Evolutionary conservation across 2,797 vertebrate genomes (phyloP), one percentile per base, ranked within the genome.

Genomic region (Gymnodraco acuticeps): DNA sequence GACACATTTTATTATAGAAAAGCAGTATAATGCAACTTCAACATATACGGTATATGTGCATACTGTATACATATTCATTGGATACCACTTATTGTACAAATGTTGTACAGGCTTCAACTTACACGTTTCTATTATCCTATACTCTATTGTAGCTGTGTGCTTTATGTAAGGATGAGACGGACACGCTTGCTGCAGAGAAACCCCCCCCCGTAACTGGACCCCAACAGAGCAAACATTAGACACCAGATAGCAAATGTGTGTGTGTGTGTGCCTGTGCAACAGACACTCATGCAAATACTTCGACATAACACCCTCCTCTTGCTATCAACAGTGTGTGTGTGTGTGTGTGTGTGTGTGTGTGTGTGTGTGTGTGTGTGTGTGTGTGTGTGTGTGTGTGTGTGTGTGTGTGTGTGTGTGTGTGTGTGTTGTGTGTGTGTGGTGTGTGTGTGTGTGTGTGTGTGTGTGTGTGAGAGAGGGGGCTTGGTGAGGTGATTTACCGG

Each of bases 141-240:
- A 1, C 17, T 64, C 20, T 45, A 33, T 58, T 55, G 52, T 65
- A 60, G 14, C 58, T 53, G 55, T 42, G 46, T 38, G 56, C 42
- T 72, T 52, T 41, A 76, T 66, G 47, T 51, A 64, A 54, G 27
- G 42, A 71, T 9, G 11, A 76, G 65, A 52, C 74, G 68, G 65
- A 75, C 64, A 27, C 27, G 8, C 33, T 27, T 66, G 56, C 78
- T 73, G 68, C 59, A 19, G 52, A 72, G 59, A 73, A 73, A 75
- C 64, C 56, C n/a, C 31, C 46, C 53, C 20, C 20, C 67, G 87
- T 87, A 93, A 93, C 83, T 70, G 80, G 89, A 90, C 78, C 87
- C 87, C 69, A 68, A 51, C 83, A 81, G 71, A 84, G 80, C 85
- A 92, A 89, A 93, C 91, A 93, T 86, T 89, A 84, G 73, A 81